These are phyloP conservation scores for Istiophorus platypterus DNA, from an alignment of 2,113 vertebrate genomes.

Conservation along the genomic window DNA sequence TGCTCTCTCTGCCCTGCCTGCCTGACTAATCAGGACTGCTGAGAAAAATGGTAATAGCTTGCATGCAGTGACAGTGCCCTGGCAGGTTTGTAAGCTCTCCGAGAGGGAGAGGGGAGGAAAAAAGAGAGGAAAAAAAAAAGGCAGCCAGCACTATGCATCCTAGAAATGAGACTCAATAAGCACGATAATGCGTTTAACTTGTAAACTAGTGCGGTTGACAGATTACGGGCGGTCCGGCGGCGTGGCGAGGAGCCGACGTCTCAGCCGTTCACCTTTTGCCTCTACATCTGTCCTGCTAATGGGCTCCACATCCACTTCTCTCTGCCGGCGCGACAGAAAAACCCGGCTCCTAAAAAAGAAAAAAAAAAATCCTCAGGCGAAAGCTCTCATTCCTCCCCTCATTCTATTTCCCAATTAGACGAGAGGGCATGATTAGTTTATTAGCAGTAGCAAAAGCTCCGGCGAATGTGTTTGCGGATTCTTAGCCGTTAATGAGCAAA, in stretches of 20 bases:
- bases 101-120: constrained; percentile 31
- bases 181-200: constrained; percentile 84
- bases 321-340: constrained; percentile 56
- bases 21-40: constrained; percentile 67
- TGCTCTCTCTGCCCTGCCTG: constrained; percentile 43
- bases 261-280: constrained; percentile 82
- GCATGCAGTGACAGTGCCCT: constrained; percentile 68
- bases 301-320: constrained; percentile 72
- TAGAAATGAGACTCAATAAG: constrained; percentile 78
- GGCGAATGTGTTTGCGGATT: constrained; percentile 85
- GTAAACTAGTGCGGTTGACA: constrained; percentile 79
- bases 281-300: constrained; percentile 84
- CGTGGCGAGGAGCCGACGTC: constrained; percentile 67
- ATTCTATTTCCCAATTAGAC: constrained; percentile 85
- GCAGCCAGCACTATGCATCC: constrained; percentile 56
- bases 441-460: constrained; percentile 84
- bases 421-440: constrained; percentile 86
- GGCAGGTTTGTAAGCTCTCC: constrained; percentile 70
- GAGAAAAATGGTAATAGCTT: constrained; percentile 74
- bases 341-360: constrained; percentile 63
- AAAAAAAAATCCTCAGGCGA: constrained; percentile 72
- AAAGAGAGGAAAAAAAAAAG: too few species aligned
- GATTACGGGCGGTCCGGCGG: constrained; percentile 73
- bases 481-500: constrained; percentile 88
- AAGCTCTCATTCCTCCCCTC: constrained; percentile 73